These are phyloP conservation scores for Seriola quinqueradiata DNA, from an alignment of 2,113 vertebrate species.

Conservation along the genomic window DNA sequence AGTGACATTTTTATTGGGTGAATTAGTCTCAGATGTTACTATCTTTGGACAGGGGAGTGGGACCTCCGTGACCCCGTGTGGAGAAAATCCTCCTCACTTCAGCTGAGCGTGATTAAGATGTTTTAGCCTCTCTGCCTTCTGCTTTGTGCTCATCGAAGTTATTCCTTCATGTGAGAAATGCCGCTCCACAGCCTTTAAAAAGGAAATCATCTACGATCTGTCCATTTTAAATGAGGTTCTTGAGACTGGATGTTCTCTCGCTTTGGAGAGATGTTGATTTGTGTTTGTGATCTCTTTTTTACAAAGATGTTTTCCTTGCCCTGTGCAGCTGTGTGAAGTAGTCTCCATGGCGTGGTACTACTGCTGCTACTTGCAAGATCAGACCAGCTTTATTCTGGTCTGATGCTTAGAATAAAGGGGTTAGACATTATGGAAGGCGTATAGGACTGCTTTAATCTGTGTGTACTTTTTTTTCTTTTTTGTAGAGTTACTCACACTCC, in stretches of 20 bases:
- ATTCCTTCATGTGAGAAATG: slow-evolving; percentile 27
- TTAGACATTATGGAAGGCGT: slow-evolving; percentile 18
- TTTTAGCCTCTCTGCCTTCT: slow-evolving; percentile 9
- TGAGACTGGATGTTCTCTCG: slow-evolving; percentile 25
- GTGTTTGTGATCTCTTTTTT: slow-evolving; percentile 40
- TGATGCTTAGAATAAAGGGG: slow-evolving; percentile 22
- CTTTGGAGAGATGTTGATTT: slow-evolving; percentile 40
- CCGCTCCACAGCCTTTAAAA: slow-evolving; percentile 18
- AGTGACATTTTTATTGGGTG: slow-evolving; percentile 66
- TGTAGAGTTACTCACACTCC: slow-evolving; percentile 3
- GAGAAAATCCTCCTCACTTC: slow-evolving; percentile 39
- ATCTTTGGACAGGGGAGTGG: slow-evolving; percentile 45
- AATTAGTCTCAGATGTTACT: slow-evolving; percentile 65
- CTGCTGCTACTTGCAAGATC: slow-evolving; percentile 24
- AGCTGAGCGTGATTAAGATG: slow-evolving; percentile 45
- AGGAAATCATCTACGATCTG: slow-evolving; percentile 47
- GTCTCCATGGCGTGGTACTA: neutral
- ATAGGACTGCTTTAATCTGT: slow-evolving; percentile 45
- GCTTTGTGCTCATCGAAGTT: slow-evolving; percentile 40
- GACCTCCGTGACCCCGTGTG: slow-evolving; percentile 41
- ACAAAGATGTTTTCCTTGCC: neutral
- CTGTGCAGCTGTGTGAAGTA: neutral
- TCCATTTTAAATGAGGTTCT: slow-evolving; percentile 67
- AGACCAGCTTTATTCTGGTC: slow-evolving; percentile 29
- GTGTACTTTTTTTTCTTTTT: slow-evolving; percentile 13